These are phyloP conservation scores for Lycodopsis pacificus DNA, from an alignment of 2,797 vertebrate species.

Conservation along the genomic window DNA sequence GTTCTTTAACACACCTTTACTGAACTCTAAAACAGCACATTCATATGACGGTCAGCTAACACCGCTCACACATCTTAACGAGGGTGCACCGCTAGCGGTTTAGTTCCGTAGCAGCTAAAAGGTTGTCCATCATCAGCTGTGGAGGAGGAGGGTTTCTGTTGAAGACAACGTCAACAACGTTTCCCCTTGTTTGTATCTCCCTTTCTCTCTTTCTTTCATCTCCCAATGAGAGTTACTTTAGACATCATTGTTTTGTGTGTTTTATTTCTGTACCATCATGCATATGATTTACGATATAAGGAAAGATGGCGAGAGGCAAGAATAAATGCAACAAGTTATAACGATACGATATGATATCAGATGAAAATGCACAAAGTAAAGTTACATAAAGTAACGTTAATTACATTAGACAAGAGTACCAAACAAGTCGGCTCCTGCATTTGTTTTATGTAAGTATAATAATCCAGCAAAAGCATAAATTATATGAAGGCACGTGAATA, in stretches of 20 bases:
- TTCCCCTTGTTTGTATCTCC: background rate
- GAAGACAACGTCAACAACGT: background rate
- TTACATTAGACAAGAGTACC: background rate
- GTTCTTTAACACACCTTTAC: background rate
- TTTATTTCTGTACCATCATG: background rate
- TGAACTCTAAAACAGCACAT: background rate
- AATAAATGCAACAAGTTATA: constrained; percentile 29
- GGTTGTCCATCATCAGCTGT: constrained; percentile 67
- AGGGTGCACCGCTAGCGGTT: constrained; percentile 42
- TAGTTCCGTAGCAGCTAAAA: constrained; percentile 73
- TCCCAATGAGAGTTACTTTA: no score
- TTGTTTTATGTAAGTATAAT: background rate
- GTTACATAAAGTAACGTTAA: background rate
- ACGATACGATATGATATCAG: background rate
- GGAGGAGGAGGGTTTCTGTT: constrained; percentile 9
- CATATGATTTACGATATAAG: background rate
- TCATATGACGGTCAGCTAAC: constrained; percentile 1
- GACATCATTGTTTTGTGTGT: background rate
- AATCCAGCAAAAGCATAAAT: background rate
- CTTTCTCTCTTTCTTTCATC: background rate
- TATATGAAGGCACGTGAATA: background rate
- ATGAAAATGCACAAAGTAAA: background rate
- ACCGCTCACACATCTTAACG: constrained; percentile 33
- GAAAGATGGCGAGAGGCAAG: background rate
- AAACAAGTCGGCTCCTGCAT: background rate